Percentiles rank a stretch among this genome's conserved stretches.
Evolutionary conservation across 2,797 vertebrate species (phyloP).

Genomic region (Huso huso): DNA sequence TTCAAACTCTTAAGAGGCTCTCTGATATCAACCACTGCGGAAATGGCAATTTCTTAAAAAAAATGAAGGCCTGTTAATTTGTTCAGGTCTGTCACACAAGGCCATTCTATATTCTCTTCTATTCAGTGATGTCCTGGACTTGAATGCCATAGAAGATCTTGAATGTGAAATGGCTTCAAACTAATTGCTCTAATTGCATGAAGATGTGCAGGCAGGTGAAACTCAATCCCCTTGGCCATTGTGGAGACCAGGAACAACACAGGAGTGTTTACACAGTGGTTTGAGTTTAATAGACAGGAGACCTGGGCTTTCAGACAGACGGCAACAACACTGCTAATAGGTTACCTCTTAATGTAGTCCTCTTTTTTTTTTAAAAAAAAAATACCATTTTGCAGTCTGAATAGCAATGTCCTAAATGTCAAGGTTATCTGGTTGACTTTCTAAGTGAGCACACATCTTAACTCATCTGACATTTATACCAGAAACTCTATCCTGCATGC

Average conservation of each 20-base stretch:
- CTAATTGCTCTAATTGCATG: slow-evolving; percentile 91
- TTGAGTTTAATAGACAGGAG: slow-evolving; percentile 77
- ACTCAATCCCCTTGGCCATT: slow-evolving; percentile 74
- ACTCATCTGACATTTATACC: slow-evolving; percentile 71
- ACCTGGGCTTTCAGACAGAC: slow-evolving; percentile 66
- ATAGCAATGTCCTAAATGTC: slow-evolving; percentile 68
- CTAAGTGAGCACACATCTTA: slow-evolving; percentile 43
- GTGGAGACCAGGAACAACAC: slow-evolving; percentile 61
- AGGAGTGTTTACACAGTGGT: slow-evolving; percentile 72
- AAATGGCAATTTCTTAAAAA: slow-evolving; percentile 12
- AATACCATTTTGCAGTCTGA: slow-evolving; percentile 50
- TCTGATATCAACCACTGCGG: slow-evolving; percentile 24
- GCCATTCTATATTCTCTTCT: slow-evolving; percentile 26
- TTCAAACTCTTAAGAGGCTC: slow-evolving; percentile 7
- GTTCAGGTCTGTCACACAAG: slow-evolving; percentile 30
- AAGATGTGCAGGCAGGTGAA: slow-evolving; percentile 92
- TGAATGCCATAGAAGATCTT: slow-evolving; percentile 76
- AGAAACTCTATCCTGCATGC: slow-evolving; percentile 43
- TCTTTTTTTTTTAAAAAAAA: slow-evolving; percentile 56
- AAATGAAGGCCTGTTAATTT: slow-evolving; percentile 36
- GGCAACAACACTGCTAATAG: slow-evolving; percentile 75
- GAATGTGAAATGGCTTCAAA: slow-evolving; percentile 78
- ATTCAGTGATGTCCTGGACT: slow-evolving; percentile 54
- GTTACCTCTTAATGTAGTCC: slow-evolving; percentile 74
- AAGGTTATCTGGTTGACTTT: slow-evolving; percentile 75